phyloP scores from a whole-genome alignment of 2,113 vertebrate genomes.

The Fukomys damarensis region DNA sequence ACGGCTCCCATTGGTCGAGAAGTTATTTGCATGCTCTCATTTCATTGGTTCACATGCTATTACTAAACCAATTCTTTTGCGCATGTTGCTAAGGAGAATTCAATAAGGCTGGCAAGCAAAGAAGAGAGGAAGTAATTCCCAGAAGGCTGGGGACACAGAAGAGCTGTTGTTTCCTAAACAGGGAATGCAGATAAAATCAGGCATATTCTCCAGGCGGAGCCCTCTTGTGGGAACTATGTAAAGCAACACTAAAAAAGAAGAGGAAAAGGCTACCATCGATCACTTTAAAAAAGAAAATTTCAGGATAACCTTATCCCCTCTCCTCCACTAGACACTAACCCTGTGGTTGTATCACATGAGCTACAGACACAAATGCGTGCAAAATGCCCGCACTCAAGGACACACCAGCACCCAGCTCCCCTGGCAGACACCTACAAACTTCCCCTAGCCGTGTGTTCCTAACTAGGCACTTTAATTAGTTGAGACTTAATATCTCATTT shows the following conservation, averaged over 20 bases:
- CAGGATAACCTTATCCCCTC: neutral
- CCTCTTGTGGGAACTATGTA: neutral
- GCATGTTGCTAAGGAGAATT: slow-evolving; percentile 75
- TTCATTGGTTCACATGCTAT: slow-evolving; percentile 71
- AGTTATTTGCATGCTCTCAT: slow-evolving; percentile 30
- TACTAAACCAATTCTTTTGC: slow-evolving; percentile 64
- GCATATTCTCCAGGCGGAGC: neutral
- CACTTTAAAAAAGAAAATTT: neutral
- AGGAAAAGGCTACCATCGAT: neutral
- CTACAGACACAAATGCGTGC: neutral
- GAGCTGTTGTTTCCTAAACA: slow-evolving; percentile 56
- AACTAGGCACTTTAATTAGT: neutral
- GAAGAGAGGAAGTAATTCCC: slow-evolving; percentile 65
- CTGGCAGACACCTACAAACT: neutral
- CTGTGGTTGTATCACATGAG: neutral
- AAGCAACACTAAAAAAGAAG: neutral
- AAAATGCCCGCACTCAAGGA: neutral
- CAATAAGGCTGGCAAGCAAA: slow-evolving; percentile 59
- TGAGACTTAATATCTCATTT: neutral
- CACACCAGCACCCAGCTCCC: neutral
- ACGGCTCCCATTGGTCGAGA: slow-evolving; percentile 71
- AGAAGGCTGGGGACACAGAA: neutral
- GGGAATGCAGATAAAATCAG: slow-evolving; percentile 41
- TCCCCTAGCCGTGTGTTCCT: neutral
- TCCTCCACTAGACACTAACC: neutral